These are phyloP conservation scores for Stictonetta naevosa DNA, from an alignment of 2,113 vertebrate species.

Conservation along the genomic window DNA sequence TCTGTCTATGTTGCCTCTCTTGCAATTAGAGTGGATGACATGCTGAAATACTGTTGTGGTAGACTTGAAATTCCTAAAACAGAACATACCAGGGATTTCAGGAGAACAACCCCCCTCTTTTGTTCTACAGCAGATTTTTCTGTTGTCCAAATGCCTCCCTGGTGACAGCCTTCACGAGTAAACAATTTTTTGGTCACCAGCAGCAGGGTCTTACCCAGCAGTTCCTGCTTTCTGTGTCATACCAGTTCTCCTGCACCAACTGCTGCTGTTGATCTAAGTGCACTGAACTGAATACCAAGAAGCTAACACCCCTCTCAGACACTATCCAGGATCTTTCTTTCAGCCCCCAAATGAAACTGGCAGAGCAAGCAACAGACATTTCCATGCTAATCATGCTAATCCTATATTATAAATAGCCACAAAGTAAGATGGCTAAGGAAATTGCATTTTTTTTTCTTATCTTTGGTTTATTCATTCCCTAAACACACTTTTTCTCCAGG, in stretches of 20 bases:
- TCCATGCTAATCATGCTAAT: neutral
- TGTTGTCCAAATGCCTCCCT: neutral
- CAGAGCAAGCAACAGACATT: neutral
- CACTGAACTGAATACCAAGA: neutral
- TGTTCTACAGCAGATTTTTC: neutral
- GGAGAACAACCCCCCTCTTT: slow-evolving; percentile 15
- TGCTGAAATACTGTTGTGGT: neutral
- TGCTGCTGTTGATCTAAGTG: neutral
- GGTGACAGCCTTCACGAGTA: neutral
- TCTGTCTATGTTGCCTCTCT: neutral
- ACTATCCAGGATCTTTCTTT: neutral
- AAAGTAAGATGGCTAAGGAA: neutral
- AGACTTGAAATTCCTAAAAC: neutral
- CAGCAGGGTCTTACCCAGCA: neutral
- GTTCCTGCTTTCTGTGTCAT: neutral
- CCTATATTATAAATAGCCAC: neutral
- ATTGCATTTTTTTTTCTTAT: neutral
- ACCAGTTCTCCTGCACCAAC: neutral
- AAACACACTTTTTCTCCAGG: neutral
- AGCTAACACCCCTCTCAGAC: neutral
- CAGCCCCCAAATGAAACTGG: neutral
- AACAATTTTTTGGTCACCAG: neutral
- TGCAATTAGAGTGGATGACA: slow-evolving; percentile 17
- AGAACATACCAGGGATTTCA: neutral
- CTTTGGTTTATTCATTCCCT: neutral